Evolutionary conservation across 2,888 invertebrate species (phyloP).

Genomic region (Andrena bucephala): DNA sequence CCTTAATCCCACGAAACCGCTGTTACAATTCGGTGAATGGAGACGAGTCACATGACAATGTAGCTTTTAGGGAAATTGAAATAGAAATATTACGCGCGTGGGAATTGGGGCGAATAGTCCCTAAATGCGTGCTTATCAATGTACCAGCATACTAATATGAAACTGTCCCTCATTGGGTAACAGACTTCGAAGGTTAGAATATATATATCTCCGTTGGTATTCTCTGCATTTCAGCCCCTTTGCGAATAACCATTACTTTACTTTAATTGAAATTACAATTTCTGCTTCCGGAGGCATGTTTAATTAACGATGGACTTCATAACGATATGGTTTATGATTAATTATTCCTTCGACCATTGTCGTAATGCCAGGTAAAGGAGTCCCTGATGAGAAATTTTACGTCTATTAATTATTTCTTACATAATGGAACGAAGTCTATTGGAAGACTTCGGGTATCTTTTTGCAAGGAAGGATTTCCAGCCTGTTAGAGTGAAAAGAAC

Average conservation of each 20-base stretch:
- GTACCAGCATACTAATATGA: no score
- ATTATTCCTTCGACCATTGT: constrained; percentile 8
- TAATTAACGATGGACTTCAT: constrained; percentile 7
- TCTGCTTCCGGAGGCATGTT: neutral
- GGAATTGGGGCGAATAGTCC: no score
- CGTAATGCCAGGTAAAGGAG: constrained; percentile 2
- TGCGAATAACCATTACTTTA: neutral
- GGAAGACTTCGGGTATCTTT: neutral
- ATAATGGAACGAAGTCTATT: constrained; percentile 11
- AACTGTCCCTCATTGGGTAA: no score
- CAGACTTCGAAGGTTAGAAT: no score
- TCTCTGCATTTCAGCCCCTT: neutral
- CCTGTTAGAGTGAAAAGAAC: neutral
- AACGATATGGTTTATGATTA: constrained; percentile 5
- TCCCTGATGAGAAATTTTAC: neutral
- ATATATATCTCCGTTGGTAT: neutral
- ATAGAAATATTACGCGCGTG: no score
- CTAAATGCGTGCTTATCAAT: no score
- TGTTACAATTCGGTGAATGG: neutral
- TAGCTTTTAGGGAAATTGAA: no score
- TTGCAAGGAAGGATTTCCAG: constrained; percentile 5
- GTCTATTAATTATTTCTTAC: constrained; percentile 38
- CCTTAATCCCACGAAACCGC: neutral
- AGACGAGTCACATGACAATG: neutral
- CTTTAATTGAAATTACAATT: constrained; percentile 3